A percentile compares a stretch with the other conserved stretches of the same genome.
These are phyloP conservation scores for Hirtodrosophila alboralis DNA, from an alignment of 2,888 invertebrate species.

Conservation along the genomic window DNA sequence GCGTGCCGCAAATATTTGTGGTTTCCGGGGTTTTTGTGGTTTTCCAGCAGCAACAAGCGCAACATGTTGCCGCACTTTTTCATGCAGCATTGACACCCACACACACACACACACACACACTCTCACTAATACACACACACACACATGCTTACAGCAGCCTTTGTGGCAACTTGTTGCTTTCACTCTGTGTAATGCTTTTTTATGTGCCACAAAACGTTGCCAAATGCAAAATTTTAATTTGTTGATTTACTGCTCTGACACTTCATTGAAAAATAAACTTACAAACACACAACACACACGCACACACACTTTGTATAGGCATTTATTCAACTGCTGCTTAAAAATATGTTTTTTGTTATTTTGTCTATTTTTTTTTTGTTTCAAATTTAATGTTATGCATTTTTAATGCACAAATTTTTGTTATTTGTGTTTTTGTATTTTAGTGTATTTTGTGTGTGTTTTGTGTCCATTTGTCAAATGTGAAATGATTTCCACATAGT, in stretches of 20 bases:
- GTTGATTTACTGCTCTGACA: constrained; percentile 64
- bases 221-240: constrained; percentile 66
- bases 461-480: constrained; percentile 63
- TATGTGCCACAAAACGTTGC: constrained; percentile 21
- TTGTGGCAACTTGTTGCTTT: constrained; percentile 48
- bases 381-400: constrained; percentile 54
- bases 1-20: constrained; percentile 74
- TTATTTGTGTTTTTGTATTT: constrained; percentile 24
- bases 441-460: neutral
- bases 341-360: constrained; percentile 42
- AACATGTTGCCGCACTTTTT: constrained; percentile 66
- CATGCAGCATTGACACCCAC: constrained; percentile 36
- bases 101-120: constrained; percentile 17
- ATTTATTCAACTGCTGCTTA: constrained; percentile 45
- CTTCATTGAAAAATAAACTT: constrained; percentile 44
- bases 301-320: constrained; percentile 28
- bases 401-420: constrained; percentile 60
- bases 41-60: constrained; percentile 56
- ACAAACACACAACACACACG: constrained; percentile 22
- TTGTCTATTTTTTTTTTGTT: too few relatives aligned
- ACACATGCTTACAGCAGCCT: constrained; percentile 20
- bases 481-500: constrained; percentile 59
- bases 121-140: neutral
- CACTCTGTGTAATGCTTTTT: constrained; percentile 20
- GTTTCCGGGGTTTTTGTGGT: constrained; percentile 77